phyloP scores from a whole-genome alignment of 2,113 vertebrate species.

The Eretmochelys imbricata region DNA sequence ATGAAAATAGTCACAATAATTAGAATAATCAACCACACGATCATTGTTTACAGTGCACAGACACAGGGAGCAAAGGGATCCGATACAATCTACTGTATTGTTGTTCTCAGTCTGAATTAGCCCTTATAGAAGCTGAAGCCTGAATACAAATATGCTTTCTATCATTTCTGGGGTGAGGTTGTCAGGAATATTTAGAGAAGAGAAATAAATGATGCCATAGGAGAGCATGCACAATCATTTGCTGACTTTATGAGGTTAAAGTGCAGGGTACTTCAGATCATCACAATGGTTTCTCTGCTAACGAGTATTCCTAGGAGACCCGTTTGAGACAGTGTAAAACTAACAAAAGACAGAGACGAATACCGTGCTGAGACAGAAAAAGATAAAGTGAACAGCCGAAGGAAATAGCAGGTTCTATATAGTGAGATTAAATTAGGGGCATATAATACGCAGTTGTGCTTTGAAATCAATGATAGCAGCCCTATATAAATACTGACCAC shows the following conservation, averaged over 20 bases:
- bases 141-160: background rate
- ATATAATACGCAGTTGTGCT: background rate
- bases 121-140: background rate
- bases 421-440: background rate
- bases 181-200: slow-evolving; percentile 33
- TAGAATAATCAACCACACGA: background rate
- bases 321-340: background rate
- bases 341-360: background rate
- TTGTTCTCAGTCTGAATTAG: background rate
- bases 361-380: background rate
- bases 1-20: background rate
- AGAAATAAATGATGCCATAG: slow-evolving; percentile 28
- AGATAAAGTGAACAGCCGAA: background rate
- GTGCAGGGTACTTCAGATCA: slow-evolving; percentile 32
- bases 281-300: background rate
- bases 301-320: background rate
- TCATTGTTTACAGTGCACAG: background rate
- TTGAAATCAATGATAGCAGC: background rate
- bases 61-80: background rate
- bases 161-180: background rate
- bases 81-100: background rate
- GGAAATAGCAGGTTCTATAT: background rate
- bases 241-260: slow-evolving; percentile 35
- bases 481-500: no score
- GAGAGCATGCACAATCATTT: slow-evolving; percentile 32